phyloP scores from a whole-genome alignment of 2,113 vertebrate genomes.

The Sporophila hypoxantha region DNA sequence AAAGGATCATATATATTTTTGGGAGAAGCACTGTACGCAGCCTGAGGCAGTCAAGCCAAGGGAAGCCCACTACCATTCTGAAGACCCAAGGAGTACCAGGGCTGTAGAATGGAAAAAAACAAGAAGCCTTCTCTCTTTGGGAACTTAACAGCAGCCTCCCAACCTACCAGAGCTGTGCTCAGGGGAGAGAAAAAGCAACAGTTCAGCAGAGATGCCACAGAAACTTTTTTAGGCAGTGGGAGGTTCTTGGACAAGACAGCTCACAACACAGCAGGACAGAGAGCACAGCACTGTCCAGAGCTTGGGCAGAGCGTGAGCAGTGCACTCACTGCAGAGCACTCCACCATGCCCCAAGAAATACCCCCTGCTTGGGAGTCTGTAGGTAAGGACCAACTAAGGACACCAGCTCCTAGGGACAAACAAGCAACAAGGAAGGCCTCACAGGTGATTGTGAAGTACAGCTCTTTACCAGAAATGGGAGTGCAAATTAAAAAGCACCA shows the following conservation, averaged over 20 bases:
- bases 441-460: not conserved
- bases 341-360: not conserved
- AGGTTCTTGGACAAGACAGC: not conserved
- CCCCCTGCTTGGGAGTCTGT: not conserved
- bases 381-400: not conserved
- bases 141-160: not conserved
- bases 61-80: not conserved
- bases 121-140: not conserved
- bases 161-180: not conserved
- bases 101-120: not conserved
- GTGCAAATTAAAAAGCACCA: not conserved
- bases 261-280: not conserved
- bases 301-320: rapidly evolving
- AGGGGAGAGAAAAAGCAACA: not conserved
- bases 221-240: not conserved
- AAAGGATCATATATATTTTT: not conserved
- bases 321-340: not conserved
- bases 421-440: not conserved
- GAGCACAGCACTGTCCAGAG: not conserved
- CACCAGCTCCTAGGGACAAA: not conserved
- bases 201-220: not conserved
- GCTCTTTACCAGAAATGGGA: not conserved
- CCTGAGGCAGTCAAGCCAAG: not conserved
- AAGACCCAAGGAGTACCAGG: not conserved
- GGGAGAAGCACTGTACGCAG: not conserved